Base-by-base conservation (phyloP, 2,113 vertebrate species). In the Gopherus evgoodei region DNA sequence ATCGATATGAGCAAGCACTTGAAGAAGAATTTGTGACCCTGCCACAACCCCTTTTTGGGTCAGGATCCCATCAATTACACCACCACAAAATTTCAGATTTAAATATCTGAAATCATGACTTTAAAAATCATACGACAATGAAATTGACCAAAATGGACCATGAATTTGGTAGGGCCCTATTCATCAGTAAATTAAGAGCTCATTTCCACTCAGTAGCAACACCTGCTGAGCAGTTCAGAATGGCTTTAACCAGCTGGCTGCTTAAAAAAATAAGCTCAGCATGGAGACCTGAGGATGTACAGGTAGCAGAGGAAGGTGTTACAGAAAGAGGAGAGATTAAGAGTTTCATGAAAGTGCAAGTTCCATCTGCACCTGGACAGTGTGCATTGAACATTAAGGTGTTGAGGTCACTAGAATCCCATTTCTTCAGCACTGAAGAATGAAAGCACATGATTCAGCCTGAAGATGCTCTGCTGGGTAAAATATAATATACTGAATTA, bases 381-480 rank as follows among this genome's bases (percentile, higher is more conserved):
- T 27, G 38, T 24, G 42, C 11, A 44, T 11, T 44, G 72, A 44
- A 44, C 21, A 12, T 24, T 42, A 24, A 75, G 11, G 69, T 11
- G 19, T 25, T 6, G 38, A 76, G 38, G 24, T 24, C 81, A 84
- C 78, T 38, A 88, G 62, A 75, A 89, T 50, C 29, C 59, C 0
- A 0, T 25, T 81, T 93, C 56, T 84, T 10, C 38, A 0, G 0
- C 21, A 0, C 88, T 65, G 85, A 79, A 82, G 84, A 90, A 93
- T 62, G 27, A 90, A 83, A 0, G 2, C 25, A 65, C 6, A 7
- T 11, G 81, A 56, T 90, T 42, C 56, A 76, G 14, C 19, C 49
- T 91, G 75, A 89, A 94, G 88, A 72, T 16, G 35, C 56, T 84
- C 21, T 50, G 62, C 11, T n/a, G 50, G 56, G 38, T 47, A 78